Conservation (phyloP, 2,113 vertebrate species). For the Cairina moschata region DNA sequence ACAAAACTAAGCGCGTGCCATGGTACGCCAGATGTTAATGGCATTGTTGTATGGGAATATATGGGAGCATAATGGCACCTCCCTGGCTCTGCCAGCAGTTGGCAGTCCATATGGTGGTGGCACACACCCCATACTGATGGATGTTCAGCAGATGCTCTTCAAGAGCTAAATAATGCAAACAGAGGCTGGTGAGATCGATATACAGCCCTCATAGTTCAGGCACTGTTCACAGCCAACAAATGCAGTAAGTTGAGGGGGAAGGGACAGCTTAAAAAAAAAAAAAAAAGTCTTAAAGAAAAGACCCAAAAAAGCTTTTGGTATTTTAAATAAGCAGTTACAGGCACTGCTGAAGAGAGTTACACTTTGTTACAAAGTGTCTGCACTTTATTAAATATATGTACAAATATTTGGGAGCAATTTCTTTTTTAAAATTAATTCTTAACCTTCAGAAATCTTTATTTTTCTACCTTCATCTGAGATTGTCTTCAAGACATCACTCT, state of each 20-base stretch:
- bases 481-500: not conserved
- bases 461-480: not conserved
- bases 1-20: constrained; percentile 27
- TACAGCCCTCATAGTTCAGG: constrained; percentile 28
- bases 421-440: not conserved
- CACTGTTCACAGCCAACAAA: constrained; percentile 41
- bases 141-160: constrained; percentile 69
- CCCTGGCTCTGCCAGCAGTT: constrained; percentile 53
- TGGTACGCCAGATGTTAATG: constrained; percentile 43
- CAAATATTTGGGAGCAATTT: not conserved
- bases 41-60: constrained; percentile 29
- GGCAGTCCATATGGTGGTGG: constrained; percentile 63
- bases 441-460: not conserved
- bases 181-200: constrained; percentile 53
- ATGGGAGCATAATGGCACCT: constrained; percentile 19
- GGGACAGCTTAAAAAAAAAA: not conserved
- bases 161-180: constrained; percentile 72
- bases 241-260: not conserved
- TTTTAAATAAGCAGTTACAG: not conserved
- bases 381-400: not conserved
- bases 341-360: not conserved
- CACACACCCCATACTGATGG: constrained; percentile 64
- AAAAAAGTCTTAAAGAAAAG: not conserved
- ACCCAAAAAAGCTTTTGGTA: not conserved
- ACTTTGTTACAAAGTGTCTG: not conserved